phyloP scores from a whole-genome alignment of 2,113 vertebrate species.

The Otocyon megalotis region DNA sequence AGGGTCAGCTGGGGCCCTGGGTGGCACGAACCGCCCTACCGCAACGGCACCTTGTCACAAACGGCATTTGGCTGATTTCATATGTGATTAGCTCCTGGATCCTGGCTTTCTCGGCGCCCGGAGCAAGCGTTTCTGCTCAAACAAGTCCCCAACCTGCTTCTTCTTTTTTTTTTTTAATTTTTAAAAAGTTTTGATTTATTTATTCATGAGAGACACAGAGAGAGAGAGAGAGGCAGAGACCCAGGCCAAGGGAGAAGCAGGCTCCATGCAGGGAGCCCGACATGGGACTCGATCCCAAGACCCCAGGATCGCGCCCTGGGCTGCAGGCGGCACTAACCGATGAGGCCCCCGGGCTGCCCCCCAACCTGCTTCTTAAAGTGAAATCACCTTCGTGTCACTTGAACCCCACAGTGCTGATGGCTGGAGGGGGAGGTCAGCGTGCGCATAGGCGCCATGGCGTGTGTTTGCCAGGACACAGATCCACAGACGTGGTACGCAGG shows the following conservation, averaged over 20 bases:
- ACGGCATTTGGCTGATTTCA: not conserved
- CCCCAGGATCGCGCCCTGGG: too few species aligned
- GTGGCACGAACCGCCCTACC: accelerated
- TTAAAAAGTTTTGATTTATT: too few species aligned
- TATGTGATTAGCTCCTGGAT: not conserved
- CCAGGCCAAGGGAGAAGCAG: too few species aligned
- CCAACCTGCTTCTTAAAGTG: not conserved
- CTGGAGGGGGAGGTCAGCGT: not conserved
- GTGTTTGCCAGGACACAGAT: not conserved
- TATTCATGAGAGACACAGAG: too few species aligned
- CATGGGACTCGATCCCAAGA: too few species aligned
- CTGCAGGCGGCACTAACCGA: too few species aligned
- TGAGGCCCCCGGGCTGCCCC: too few species aligned
- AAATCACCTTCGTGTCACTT: not conserved
- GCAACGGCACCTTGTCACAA: too few species aligned
- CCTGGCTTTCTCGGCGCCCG: not conserved
- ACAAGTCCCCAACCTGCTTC: not conserved
- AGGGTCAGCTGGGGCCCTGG: accelerated
- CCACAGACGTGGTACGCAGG: not conserved
- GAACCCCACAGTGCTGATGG: too few species aligned
- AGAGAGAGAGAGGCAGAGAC: too few species aligned
- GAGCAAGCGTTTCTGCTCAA: not conserved
- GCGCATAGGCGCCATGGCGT: accelerated
- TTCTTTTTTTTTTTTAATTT: too few species aligned
- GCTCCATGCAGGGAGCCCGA: too few species aligned